These are phyloP conservation scores for Caenorhabditis macrosperma DNA, from an alignment of 2,888 invertebrate genomes.

Conservation along the genomic window DNA sequence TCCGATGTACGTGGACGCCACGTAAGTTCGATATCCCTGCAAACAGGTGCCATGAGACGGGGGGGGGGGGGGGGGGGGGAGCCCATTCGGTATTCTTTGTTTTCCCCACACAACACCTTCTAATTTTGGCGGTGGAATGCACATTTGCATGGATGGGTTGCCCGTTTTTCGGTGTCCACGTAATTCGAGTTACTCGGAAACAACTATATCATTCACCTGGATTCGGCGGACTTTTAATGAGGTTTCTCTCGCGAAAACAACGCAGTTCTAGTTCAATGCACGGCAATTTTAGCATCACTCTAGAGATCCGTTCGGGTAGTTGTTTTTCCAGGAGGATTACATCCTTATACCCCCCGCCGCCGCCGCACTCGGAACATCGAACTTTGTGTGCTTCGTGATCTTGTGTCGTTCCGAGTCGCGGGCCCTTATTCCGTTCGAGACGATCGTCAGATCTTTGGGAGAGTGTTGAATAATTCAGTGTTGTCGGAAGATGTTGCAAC, in stretches of 20 bases:
- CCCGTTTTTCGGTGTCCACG: neutral
- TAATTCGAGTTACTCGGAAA: neutral
- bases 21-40: slow-evolving; percentile 77
- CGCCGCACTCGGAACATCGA: too few species aligned
- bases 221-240: neutral
- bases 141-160: neutral
- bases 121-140: too few species aligned
- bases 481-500: slow-evolving; percentile 10
- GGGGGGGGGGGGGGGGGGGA: too few species aligned
- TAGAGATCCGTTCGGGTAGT: too few species aligned
- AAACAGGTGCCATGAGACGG: slow-evolving; percentile 54
- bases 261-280: neutral
- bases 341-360: too few species aligned
- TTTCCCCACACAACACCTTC: neutral
- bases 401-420: too few species aligned
- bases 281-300: too few species aligned
- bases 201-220: too few species aligned
- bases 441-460: neutral
- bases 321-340: too few species aligned
- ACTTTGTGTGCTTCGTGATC: too few species aligned
- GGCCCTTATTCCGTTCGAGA: neutral
- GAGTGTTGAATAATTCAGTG: slow-evolving; percentile 25
- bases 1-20: slow-evolving; percentile 77
- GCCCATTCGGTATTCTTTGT: neutral
- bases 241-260: neutral